Conservation (phyloP, 2,888 invertebrate species). For the Athalia rosae region DNA sequence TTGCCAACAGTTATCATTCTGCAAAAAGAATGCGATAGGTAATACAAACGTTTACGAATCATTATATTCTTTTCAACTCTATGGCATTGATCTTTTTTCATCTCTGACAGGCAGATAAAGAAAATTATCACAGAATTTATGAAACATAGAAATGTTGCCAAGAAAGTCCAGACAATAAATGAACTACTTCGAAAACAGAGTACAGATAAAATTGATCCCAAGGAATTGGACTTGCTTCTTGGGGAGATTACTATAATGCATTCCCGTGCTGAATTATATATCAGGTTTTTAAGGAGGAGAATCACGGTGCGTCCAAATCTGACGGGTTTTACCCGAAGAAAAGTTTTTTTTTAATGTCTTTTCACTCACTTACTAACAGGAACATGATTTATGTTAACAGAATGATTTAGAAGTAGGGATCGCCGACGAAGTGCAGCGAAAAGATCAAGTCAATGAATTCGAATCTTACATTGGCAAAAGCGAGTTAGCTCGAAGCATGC, state of each 20-base stretch:
- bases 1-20: slow-evolving; percentile 83
- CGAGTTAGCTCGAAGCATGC: slow-evolving; percentile 84
- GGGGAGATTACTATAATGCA: slow-evolving; percentile 95
- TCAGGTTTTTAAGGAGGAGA: slow-evolving; percentile 88
- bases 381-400: slow-evolving; percentile 66
- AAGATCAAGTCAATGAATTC: slow-evolving; percentile 74
- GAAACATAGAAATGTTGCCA: slow-evolving; percentile 79
- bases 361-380: slow-evolving; percentile 32
- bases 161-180: slow-evolving; percentile 79
- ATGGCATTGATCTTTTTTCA: slow-evolving; percentile 34
- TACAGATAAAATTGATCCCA: slow-evolving; percentile 82
- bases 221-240: slow-evolving; percentile 90
- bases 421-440: slow-evolving; percentile 75
- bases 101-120: slow-evolving; percentile 72
- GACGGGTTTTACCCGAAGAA: neutral
- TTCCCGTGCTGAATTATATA: slow-evolving; percentile 92
- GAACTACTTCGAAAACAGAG: slow-evolving; percentile 75
- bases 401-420: slow-evolving; percentile 80
- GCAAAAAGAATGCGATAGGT: slow-evolving; percentile 87
- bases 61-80: neutral
- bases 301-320: slow-evolving; percentile 77
- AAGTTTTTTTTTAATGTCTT: slow-evolving; percentile 1
- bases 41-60: slow-evolving; percentile 65
- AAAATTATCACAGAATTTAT: slow-evolving; percentile 84
- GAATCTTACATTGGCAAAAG: slow-evolving; percentile 83